These are phyloP conservation scores for Leptinotarsa defecta DNA, from an alignment of 1,140 invertebrate genomes.

Conservation along the genomic window DNA sequence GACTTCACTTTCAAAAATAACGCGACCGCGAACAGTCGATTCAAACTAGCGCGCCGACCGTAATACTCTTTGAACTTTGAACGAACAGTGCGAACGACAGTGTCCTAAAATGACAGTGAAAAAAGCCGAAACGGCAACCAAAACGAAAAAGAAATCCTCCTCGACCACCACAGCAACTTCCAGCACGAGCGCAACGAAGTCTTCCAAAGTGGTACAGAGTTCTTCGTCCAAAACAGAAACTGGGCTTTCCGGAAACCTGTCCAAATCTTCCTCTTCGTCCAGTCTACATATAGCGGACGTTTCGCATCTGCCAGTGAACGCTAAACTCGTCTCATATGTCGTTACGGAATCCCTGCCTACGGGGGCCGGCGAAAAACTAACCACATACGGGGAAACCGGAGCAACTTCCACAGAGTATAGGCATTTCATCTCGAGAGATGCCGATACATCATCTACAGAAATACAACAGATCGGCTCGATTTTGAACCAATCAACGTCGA, in stretches of 20 bases:
- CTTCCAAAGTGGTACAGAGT: conserved; percentile 35
- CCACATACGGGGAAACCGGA: conserved; percentile 51
- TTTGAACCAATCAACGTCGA: conserved; percentile 46
- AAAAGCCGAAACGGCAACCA: conserved; percentile 46
- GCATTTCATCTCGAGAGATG: conserved; percentile 44
- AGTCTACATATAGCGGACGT: conserved; percentile 53
- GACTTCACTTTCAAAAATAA: conserved; percentile 45
- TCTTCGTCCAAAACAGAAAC: conserved; percentile 25
- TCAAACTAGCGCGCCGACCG: conserved; percentile 29
- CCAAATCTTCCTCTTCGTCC: conserved; percentile 51
- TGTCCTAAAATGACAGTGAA: conserved; percentile 50
- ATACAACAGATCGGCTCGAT: conserved; percentile 53
- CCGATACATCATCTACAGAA: conserved; percentile 31
- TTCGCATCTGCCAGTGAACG: conserved; percentile 50
- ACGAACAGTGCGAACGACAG: conserved; percentile 32
- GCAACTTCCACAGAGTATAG: conserved; percentile 51
- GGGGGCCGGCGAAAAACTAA: conserved; percentile 53
- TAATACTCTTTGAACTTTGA: conserved; percentile 36
- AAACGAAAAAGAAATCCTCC: conserved; percentile 44
- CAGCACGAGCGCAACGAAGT: conserved; percentile 36
- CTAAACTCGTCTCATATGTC: conserved; percentile 49
- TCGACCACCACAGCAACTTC: conserved; percentile 29
- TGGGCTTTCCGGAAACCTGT: conserved; percentile 35
- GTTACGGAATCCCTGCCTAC: conserved; percentile 52
- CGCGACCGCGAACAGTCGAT: conserved; percentile 43